A percentile compares a stretch with the other conserved stretches of the same genome.
Conservation (phyloP, 1,140 invertebrate species). For the Sycophila sp. region DNA sequence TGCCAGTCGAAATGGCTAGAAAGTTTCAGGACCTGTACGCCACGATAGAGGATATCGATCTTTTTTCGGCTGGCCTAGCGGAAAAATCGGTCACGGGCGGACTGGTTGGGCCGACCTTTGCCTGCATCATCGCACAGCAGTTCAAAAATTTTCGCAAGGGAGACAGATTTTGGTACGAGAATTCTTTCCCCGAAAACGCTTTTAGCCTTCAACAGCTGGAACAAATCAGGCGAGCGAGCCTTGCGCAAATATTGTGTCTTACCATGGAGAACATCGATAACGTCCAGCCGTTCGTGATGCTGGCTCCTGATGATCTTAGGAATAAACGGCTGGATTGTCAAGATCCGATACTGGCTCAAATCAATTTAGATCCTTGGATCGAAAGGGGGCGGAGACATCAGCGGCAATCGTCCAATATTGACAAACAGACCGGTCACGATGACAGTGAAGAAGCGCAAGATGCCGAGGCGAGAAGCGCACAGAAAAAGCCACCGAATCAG, state of each 20-base stretch:
- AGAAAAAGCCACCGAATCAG: constrained; percentile 12
- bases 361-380: constrained; percentile 73
- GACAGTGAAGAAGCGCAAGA: constrained; percentile 24
- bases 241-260: constrained; percentile 88
- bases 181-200: constrained; percentile 75
- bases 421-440: not conserved
- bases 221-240: constrained; percentile 81
- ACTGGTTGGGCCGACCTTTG: constrained; percentile 93
- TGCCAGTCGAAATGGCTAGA: constrained; percentile 72
- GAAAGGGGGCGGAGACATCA: constrained; percentile 49
- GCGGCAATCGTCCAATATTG: constrained; percentile 1
- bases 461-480: constrained; percentile 8
- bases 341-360: constrained; percentile 75
- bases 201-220: constrained; percentile 87
- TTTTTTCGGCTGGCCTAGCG: constrained; percentile 89
- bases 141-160: constrained; percentile 88
- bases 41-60: constrained; percentile 86
- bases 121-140: constrained; percentile 94
- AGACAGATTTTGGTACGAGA: constrained; percentile 94
- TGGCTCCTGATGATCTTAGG: constrained; percentile 71
- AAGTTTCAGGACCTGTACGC: constrained; percentile 76
- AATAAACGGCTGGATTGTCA: constrained; percentile 76
- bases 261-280: constrained; percentile 80
- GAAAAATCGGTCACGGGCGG: constrained; percentile 84
- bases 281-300: constrained; percentile 80